Evolutionary conservation across 2,797 vertebrate genomes (phyloP).

Genomic region (Poliocrania exsul): DNA sequence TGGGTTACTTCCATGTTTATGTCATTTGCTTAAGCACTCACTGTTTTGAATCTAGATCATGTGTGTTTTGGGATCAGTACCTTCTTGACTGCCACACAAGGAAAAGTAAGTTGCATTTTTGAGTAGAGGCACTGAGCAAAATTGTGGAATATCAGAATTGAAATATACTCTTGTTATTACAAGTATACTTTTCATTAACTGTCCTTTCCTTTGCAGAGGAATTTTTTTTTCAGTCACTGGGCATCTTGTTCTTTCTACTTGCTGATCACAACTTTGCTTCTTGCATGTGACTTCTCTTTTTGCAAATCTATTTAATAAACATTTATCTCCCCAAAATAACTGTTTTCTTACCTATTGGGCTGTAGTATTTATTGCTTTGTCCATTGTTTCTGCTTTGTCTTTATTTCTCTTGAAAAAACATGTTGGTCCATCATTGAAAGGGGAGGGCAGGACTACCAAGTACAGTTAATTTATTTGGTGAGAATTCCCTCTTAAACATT

Average conservation of each 20-base stretch:
- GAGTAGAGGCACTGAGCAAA: neutral
- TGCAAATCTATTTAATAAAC: neutral
- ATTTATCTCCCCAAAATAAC: neutral
- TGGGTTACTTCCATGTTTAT: neutral
- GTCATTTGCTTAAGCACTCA: neutral
- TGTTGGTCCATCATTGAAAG: neutral
- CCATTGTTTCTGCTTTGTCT: neutral
- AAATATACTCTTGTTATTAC: neutral
- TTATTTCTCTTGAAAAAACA: neutral
- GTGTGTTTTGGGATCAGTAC: neutral
- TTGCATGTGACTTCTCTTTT: neutral
- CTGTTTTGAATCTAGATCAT: neutral
- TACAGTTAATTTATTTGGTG: neutral
- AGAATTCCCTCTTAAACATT: neutral
- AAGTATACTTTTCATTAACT: neutral
- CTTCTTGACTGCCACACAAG: neutral
- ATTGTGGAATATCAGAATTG: neutral
- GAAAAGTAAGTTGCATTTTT: neutral
- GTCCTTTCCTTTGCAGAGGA: neutral
- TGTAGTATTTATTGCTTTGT: neutral
- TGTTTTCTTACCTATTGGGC: neutral
- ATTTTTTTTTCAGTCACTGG: neutral
- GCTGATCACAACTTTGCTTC: neutral
- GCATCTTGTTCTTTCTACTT: neutral
- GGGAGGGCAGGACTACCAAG: neutral